Percentiles rank a stretch among this genome's conserved stretches.
These are phyloP conservation scores for Drymodes brunneopygia DNA, from an alignment of 2,113 vertebrate species.

Conservation along the genomic window DNA sequence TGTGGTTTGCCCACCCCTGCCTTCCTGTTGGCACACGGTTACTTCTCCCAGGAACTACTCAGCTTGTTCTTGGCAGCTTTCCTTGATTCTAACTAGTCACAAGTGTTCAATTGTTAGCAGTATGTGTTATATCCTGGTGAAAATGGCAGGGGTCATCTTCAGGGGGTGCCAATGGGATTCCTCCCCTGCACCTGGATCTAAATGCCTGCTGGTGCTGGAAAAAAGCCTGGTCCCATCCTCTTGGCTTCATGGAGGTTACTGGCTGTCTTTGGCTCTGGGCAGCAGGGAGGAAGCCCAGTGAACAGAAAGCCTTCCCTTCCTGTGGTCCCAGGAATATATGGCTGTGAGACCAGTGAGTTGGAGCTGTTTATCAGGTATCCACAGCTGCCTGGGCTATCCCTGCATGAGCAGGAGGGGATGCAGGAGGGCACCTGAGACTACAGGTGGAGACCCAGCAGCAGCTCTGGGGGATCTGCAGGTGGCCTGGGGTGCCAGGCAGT, in stretches of 20 bases:
- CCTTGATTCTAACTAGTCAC: neutral
- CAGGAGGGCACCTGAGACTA: neutral
- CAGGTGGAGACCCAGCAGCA: neutral
- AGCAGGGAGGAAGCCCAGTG: neutral
- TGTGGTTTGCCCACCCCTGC: neutral
- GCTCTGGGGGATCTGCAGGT: neutral
- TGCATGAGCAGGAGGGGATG: neutral
- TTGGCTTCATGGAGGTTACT: neutral
- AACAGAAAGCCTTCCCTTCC: neutral
- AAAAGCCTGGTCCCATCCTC: neutral
- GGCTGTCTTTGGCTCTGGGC: neutral
- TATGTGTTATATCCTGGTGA: neutral
- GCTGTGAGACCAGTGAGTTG: neutral
- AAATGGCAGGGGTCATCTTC: neutral
- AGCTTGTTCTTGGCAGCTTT: neutral
- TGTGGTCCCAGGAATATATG: neutral
- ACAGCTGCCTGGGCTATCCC: neutral
- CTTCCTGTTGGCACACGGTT: neutral
- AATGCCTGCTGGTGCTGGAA: neutral
- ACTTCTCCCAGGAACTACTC: neutral
- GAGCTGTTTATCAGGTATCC: rapidly evolving
- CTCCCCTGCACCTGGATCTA: rapidly evolving
- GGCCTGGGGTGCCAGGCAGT: neutral
- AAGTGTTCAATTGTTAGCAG: neutral
- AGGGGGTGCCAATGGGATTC: neutral